Conservation (phyloP, 2,888 invertebrate species). For the Drosophila recens region DNA sequence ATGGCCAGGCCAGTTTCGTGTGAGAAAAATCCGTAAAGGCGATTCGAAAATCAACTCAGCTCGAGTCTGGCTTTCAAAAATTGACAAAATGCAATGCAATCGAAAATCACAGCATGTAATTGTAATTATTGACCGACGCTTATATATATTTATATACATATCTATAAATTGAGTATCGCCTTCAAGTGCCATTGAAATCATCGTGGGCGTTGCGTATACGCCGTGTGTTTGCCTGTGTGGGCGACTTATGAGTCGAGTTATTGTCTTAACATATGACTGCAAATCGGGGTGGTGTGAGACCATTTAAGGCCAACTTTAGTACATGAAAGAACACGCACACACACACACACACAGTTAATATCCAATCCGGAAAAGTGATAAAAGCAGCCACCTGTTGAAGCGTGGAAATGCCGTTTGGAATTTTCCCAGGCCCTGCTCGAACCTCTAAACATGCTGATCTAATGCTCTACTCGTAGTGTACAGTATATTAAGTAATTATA, state of each 20-base stretch:
- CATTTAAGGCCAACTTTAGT: slow-evolving; percentile 53
- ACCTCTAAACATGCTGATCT: slow-evolving; percentile 11
- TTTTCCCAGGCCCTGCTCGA: slow-evolving; percentile 68
- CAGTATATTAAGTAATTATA: background rate
- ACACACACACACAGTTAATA: background rate
- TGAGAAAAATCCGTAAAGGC: slow-evolving; percentile 59
- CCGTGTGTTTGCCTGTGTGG: slow-evolving; percentile 40
- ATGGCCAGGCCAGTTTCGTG: slow-evolving; percentile 65
- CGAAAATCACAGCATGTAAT: slow-evolving; percentile 27
- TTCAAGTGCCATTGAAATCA: slow-evolving; percentile 52
- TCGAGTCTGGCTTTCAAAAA: slow-evolving; percentile 41
- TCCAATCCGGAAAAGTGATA: background rate
- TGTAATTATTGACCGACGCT: slow-evolving; percentile 50
- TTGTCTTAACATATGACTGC: slow-evolving; percentile 1
- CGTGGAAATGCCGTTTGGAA: slow-evolving; percentile 24
- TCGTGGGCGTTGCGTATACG: slow-evolving; percentile 62
- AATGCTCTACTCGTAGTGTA: slow-evolving; percentile 15
- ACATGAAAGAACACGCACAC: slow-evolving; percentile 57
- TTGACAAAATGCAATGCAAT: slow-evolving; percentile 44
- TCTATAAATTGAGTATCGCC: slow-evolving; percentile 20
- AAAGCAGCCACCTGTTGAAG: slow-evolving; percentile 40
- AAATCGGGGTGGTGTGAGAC: slow-evolving; percentile 23
- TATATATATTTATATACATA: background rate
- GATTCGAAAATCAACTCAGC: slow-evolving; percentile 22
- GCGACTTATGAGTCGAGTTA: slow-evolving; percentile 30